Evolutionary conservation across 2,888 invertebrate genomes (phyloP).

Genomic region (Pegoplata infirma): DNA sequence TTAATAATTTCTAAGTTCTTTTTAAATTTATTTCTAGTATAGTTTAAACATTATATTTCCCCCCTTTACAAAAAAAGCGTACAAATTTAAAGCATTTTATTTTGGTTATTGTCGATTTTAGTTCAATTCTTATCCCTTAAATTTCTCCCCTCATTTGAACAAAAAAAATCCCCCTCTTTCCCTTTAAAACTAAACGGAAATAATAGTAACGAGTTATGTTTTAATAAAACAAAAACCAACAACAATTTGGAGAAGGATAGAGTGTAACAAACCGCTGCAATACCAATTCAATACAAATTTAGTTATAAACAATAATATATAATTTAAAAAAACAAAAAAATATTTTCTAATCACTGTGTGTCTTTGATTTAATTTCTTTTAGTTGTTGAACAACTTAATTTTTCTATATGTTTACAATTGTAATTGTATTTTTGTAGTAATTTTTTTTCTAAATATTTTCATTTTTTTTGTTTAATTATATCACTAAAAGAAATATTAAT

Average conservation of each 20-base stretch:
- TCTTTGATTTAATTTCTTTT: slow-evolving; percentile 36
- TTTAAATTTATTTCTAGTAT: slow-evolving; percentile 2
- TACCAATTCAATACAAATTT: slow-evolving; percentile 53
- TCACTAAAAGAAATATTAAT: slow-evolving; percentile 29
- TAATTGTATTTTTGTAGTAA: slow-evolving; percentile 37
- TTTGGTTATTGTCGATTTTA: slow-evolving; percentile 52
- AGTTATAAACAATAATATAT: slow-evolving; percentile 43
- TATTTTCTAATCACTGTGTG: slow-evolving; percentile 49
- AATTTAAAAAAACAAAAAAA: slow-evolving; percentile 6
- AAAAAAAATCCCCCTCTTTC: background rate
- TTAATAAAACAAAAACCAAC: slow-evolving; percentile 13
- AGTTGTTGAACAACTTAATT: slow-evolving; percentile 49
- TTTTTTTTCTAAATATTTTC: slow-evolving; percentile 25
- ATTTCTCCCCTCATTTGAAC: background rate
- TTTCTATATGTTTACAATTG: slow-evolving; percentile 10
- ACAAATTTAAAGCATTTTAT: slow-evolving; percentile 53
- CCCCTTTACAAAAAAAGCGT: slow-evolving; percentile 32
- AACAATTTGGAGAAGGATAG: slow-evolving; percentile 76
- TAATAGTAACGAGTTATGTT: slow-evolving; percentile 28
- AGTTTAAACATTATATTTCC: slow-evolving; percentile 4
- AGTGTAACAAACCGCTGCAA: slow-evolving; percentile 66
- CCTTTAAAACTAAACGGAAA: slow-evolving; percentile 3
- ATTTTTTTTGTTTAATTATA: slow-evolving; percentile 8
- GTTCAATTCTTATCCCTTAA: slow-evolving; percentile 34
- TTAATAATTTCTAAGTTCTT: slow-evolving; percentile 30